phyloP scores from a whole-genome alignment of 2,888 invertebrate genomes.

The Rambutsinella grinnellia region DNA sequence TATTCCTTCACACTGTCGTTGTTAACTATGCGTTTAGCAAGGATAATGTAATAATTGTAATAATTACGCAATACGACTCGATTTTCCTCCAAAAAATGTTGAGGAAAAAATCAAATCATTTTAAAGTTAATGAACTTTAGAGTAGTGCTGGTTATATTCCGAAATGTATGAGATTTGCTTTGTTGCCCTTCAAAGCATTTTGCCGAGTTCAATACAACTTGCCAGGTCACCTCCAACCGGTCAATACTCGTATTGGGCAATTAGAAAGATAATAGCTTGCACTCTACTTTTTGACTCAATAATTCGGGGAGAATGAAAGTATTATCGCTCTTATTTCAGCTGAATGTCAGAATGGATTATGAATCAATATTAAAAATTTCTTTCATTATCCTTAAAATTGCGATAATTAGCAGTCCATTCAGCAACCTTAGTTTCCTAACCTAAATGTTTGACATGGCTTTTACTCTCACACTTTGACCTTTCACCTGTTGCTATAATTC shows the following conservation, averaged over 20 bases:
- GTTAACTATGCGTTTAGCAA: too few species aligned
- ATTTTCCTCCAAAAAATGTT: not conserved
- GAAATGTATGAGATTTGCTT: not conserved
- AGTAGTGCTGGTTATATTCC: not conserved
- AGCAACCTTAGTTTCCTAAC: constrained; percentile 12
- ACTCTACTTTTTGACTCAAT: not conserved
- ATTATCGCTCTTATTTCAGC: too few species aligned
- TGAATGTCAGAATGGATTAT: too few species aligned
- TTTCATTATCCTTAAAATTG: too few species aligned
- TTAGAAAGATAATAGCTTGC: not conserved
- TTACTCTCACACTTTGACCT: constrained; percentile 34
- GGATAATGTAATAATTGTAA: too few species aligned
- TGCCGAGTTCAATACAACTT: not conserved
- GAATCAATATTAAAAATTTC: too few species aligned
- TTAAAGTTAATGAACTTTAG: not conserved
- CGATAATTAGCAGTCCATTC: too few species aligned
- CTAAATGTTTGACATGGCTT: constrained; percentile 19
- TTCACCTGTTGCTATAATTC: too few species aligned
- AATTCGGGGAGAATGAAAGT: too few species aligned
- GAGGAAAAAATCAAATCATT: not conserved
- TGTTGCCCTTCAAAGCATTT: not conserved
- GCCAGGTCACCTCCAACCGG: not conserved
- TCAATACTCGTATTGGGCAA: not conserved
- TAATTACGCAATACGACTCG: not conserved
- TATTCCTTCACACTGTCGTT: too few species aligned